Evolutionary conservation across 2,888 invertebrate species (phyloP).

Genomic region (Oligia fasciuncula): DNA sequence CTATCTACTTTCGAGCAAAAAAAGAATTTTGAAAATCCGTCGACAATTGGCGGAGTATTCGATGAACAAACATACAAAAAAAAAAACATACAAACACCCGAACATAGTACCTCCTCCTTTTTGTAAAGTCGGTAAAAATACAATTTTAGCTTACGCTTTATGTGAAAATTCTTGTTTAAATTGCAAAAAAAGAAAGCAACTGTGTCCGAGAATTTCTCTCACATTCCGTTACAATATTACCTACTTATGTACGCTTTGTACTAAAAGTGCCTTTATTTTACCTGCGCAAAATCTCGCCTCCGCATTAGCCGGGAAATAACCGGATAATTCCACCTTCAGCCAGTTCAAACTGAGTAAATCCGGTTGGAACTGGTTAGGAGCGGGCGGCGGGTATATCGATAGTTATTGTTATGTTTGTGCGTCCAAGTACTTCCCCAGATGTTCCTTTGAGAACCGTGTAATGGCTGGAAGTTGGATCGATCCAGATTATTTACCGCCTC

Average conservation of each 20-base stretch:
- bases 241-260: slow-evolving; percentile 20
- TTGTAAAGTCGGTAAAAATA: too few relatives aligned
- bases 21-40: too few relatives aligned
- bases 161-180: slow-evolving; percentile 27
- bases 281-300: slow-evolving; percentile 51
- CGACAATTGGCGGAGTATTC: too few relatives aligned
- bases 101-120: too few relatives aligned
- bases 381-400: slow-evolving; percentile 47
- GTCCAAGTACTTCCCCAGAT: slow-evolving; percentile 58
- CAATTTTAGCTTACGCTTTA: slow-evolving; percentile 13
- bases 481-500: slow-evolving; percentile 53
- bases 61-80: too few relatives aligned
- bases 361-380: slow-evolving; percentile 43
- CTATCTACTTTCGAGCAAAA: too few relatives aligned
- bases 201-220: slow-evolving; percentile 8
- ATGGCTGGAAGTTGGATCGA: slow-evolving; percentile 55
- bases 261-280: slow-evolving; percentile 50
- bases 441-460: slow-evolving; percentile 53
- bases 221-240: slow-evolving; percentile 44
- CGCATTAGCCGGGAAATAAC: slow-evolving; percentile 58
- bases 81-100: too few relatives aligned
- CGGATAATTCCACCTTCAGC: slow-evolving; percentile 54
- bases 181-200: slow-evolving; percentile 5
- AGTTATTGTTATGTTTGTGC: slow-evolving; percentile 61
- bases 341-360: slow-evolving; percentile 58